Conservation (phyloP, 2,113 vertebrate species). For the Urocolius indicus region DNA sequence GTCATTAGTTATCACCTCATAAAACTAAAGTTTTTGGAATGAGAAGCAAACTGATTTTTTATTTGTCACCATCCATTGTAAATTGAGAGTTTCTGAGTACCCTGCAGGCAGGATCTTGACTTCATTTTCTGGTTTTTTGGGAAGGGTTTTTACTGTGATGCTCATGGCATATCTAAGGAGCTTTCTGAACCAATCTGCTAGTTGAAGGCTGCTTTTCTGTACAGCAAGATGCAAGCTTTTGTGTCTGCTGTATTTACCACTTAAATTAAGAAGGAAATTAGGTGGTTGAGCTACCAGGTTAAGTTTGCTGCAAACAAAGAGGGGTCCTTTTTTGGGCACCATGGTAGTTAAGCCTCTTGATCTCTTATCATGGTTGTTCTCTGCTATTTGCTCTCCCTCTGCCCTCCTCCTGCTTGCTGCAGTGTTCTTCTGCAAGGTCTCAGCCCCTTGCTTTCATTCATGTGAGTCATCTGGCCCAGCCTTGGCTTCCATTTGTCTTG, state of each 20-base stretch:
- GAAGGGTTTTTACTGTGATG: not conserved
- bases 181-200: not conserved
- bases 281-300: not conserved
- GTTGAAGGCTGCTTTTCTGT: not conserved
- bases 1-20: not conserved
- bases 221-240: not conserved
- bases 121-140: not conserved
- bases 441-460: not conserved
- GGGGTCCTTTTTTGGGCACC: not conserved
- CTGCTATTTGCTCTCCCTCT: not conserved
- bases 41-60: not conserved
- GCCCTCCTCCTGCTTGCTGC: not conserved
- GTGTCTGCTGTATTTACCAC: not conserved
- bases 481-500: not conserved
- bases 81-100: not conserved
- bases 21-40: not conserved
- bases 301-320: not conserved
- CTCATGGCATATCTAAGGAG: not conserved
- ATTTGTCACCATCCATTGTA: not conserved
- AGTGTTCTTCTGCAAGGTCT: not conserved
- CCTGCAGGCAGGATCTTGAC: not conserved
- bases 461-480: not conserved
- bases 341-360: fast-evolving
- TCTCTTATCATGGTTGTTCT: not conserved
- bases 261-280: not conserved